These are phyloP conservation scores for Acleris literana DNA, from an alignment of 2,888 invertebrate genomes.

Conservation along the genomic window DNA sequence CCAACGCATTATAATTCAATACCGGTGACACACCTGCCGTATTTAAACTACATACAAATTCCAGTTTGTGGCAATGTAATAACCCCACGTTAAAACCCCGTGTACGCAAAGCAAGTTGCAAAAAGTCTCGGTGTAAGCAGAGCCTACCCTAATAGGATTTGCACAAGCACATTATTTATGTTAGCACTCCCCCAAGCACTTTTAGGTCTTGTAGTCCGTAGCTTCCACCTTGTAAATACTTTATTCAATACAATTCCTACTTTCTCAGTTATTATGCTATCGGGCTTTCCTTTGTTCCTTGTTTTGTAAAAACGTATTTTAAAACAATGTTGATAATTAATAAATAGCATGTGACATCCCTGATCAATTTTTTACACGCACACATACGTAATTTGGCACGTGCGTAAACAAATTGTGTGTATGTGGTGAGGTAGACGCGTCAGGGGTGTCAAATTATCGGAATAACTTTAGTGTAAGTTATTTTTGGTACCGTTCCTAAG, in stretches of 20 bases:
- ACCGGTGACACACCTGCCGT: too few species aligned
- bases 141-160: conserved; percentile 52
- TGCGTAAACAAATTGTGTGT: conserved; percentile 1
- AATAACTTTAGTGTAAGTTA: conserved; percentile 18
- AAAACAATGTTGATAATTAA: background rate
- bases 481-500: conserved; percentile 37
- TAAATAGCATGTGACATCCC: conserved; percentile 12
- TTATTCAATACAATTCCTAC: conserved; percentile 18
- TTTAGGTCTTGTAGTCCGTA: conserved; percentile 33
- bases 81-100: conserved; percentile 38
- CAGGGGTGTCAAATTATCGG: conserved; percentile 14
- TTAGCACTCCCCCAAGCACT: conserved; percentile 32
- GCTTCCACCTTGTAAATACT: conserved; percentile 18
- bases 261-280: conserved; percentile 8
- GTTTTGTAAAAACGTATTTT: background rate
- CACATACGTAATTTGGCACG: conserved; percentile 5
- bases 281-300: background rate
- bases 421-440: conserved; percentile 9
- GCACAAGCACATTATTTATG: conserved; percentile 50
- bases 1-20: too few species aligned
- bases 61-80: too few species aligned
- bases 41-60: too few species aligned
- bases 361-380: conserved; percentile 10
- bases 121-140: conserved; percentile 47
- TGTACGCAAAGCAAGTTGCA: conserved; percentile 32